These are phyloP conservation scores for Globodera ellingtonae DNA, from an alignment of 1,140 invertebrate species.

Conservation along the genomic window DNA sequence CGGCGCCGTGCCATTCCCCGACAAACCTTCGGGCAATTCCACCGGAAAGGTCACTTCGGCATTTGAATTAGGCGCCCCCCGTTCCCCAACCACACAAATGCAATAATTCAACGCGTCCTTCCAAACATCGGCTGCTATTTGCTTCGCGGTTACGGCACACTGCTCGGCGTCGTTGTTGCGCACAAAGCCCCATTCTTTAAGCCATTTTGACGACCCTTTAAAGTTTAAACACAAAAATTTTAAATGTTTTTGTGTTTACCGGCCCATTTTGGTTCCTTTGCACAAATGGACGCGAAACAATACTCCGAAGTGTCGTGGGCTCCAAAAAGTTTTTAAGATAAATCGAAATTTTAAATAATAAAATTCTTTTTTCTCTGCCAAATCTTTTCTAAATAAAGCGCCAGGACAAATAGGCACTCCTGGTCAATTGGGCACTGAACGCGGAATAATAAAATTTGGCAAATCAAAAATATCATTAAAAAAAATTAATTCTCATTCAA, in stretches of 20 bases:
- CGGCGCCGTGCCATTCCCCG: not conserved
- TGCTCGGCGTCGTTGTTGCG: not conserved
- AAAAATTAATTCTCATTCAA: no score
- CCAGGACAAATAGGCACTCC: no score
- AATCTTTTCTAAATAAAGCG: no score
- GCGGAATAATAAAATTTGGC: no score
- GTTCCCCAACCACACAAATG: not conserved
- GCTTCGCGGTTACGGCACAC: not conserved
- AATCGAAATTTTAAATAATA: no score
- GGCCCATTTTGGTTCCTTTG: not conserved
- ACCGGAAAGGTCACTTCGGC: not conserved
- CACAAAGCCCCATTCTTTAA: not conserved
- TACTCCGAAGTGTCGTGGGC: not conserved
- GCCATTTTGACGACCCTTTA: not conserved
- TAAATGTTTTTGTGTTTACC: not conserved
- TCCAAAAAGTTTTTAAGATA: no score
- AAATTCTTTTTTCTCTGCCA: no score
- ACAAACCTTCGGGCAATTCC: not conserved
- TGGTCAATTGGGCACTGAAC: no score
- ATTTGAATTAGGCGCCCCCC: not conserved
- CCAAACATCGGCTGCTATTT: not conserved
- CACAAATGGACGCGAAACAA: not conserved
- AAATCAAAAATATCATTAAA: no score
- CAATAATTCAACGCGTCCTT: not conserved
- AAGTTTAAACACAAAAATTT: no score